These are phyloP conservation scores for Ophioderma brevispina DNA, from an alignment of 35 echinoderm and acorn worm genomes.

Conservation along the genomic window DNA sequence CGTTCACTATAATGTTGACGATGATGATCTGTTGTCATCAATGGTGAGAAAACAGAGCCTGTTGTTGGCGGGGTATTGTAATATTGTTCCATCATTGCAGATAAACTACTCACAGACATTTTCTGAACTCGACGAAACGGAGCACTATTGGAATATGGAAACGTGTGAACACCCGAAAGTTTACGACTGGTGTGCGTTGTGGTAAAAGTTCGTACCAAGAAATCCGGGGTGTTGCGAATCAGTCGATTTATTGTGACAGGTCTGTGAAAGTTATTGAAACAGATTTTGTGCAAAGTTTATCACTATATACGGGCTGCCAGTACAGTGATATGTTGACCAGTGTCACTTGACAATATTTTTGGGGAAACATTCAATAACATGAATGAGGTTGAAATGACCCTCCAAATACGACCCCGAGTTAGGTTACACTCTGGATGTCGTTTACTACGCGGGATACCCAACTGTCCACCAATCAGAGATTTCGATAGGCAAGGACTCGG, in stretches of 20 bases:
- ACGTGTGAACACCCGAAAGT: no score
- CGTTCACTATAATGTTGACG: not conserved
- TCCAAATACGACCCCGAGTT: conserved; percentile 18
- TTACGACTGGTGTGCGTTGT: no score
- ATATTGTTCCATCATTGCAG: conserved; percentile 2
- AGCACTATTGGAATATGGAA: no score
- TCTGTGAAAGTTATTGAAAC: no score
- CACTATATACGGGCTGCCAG: no score
- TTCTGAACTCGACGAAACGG: no score
- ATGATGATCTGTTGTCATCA: not conserved
- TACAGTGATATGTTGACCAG: not conserved
- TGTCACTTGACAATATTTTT: not conserved
- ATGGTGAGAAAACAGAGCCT: not conserved
- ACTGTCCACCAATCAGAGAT: conserved; percentile 10
- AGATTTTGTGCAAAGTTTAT: no score
- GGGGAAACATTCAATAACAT: conserved; percentile 40
- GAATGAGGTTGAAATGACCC: not conserved
- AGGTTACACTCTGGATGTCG: conserved; percentile 24
- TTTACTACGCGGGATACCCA: conserved; percentile 15
- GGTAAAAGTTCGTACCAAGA: no score
- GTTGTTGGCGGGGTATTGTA: not conserved
- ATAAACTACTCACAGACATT: not conserved
- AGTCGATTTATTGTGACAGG: no score
- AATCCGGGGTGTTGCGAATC: no score
- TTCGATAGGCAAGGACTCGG: not conserved